Evolutionary conservation across 2,888 invertebrate genomes (phyloP), one percentile per base, ranked within the genome.

Genomic region (Rhingia campestris): DNA sequence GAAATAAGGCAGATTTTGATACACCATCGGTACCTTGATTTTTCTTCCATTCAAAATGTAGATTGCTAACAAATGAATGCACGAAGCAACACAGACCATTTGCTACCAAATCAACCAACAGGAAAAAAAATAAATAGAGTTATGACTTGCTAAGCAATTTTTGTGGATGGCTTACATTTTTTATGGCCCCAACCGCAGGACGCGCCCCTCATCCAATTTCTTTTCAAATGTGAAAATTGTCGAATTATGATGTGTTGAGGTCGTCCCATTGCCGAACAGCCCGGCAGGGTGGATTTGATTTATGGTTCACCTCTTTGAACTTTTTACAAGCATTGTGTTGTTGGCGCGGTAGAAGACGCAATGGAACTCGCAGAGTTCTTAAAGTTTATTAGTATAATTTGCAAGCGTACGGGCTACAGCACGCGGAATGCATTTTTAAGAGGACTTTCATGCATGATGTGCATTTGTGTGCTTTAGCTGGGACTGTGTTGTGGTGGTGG

Each of bases 371-470:
- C 43, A 63, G 58, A 59, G 63, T 79, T 59, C 61, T 41, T 30
- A 67, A 66, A 73, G 61, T 49, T 49, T 49, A 47, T 47, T 47
- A 22, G 47, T 72, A 77, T 73, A 58, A 82, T 82, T 67, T 72
- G 37, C 56, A 70, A 66, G 59, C 59, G 35, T 64, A 43, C 47
- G 43, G 22, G 22, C 22, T 22, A 22, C 22, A 22, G 64, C 74
- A 89, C 90, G 90, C 90, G 88, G 87, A 88, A 87, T 89, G 90
- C 89, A 90, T 90, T 89, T 88, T 87, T 88, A 90, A 90, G 89
- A 86, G 87, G 86, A 66, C 69, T 53, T 69, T 75, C 64, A 66
- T 84, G 80, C 84, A 84, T 72, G 84, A 64, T 70, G 70, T 80
- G 84, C 84, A 80, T 75, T 84, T 75, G 14, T 47, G 58, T 64